phyloP scores from a whole-genome alignment of 2,888 invertebrate genomes.

The Cactoblastis cactorum region DNA sequence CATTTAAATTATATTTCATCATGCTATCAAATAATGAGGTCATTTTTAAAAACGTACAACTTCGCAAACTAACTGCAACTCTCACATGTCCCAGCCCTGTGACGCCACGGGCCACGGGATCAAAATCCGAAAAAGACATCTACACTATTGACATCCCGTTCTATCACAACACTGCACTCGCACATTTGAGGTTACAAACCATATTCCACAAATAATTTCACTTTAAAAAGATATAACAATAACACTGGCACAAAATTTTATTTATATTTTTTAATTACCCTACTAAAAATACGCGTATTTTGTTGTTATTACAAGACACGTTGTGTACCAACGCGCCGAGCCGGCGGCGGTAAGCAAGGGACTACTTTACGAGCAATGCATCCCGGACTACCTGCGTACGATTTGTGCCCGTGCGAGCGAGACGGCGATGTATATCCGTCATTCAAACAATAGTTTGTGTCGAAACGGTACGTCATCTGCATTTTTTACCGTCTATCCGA shows the following conservation, averaged over 20 bases:
- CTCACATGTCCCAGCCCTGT: neutral
- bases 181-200: neutral
- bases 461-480: constrained; percentile 10
- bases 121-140: constrained; percentile 10
- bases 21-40: neutral
- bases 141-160: constrained; percentile 8
- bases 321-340: neutral
- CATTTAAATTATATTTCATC: too few species aligned
- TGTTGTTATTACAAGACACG: neutral
- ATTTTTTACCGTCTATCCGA: constrained; percentile 6
- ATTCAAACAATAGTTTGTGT: constrained; percentile 9
- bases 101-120: neutral
- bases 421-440: constrained; percentile 6
- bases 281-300: neutral
- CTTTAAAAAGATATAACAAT: neutral
- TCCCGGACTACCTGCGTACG: constrained; percentile 13
- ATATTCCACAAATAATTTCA: neutral
- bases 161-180: constrained; percentile 11
- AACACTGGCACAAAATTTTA: neutral
- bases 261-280: neutral
- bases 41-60: constrained; percentile 2
- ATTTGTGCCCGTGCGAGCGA: constrained; percentile 5
- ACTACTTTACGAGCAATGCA: neutral
- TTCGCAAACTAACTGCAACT: constrained; percentile 4
- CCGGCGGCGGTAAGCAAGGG: neutral